Conservation (phyloP, 2,113 vertebrate genomes). For the Neogobius melanostomus region DNA sequence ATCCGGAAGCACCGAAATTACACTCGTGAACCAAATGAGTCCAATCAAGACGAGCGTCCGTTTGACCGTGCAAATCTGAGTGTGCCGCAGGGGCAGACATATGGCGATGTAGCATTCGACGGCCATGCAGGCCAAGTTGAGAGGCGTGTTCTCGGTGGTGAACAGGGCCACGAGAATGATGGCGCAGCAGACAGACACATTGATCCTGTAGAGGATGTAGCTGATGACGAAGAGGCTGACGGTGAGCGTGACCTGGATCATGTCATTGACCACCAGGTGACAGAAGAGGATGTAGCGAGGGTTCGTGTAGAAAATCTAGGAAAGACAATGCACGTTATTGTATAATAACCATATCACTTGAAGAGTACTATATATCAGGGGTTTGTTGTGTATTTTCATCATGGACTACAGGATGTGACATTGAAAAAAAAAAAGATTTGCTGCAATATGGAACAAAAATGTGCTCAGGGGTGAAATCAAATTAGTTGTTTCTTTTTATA, state of each 20-base stretch:
- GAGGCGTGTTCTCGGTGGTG: constrained; percentile 64
- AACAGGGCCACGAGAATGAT: constrained; percentile 36
- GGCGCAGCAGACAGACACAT: constrained; percentile 25
- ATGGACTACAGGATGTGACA: too few species aligned
- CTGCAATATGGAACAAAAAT: too few species aligned
- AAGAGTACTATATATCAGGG: too few species aligned
- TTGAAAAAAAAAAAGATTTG: too few species aligned
- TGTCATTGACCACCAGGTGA: constrained; percentile 70
- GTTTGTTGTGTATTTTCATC: too few species aligned
- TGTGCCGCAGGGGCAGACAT: constrained; percentile 67
- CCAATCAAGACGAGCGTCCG: constrained; percentile 50
- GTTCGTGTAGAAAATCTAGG: constrained; percentile 57
- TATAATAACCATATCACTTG: not conserved
- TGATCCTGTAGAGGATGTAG: constrained; percentile 53
- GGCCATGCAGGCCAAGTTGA: constrained; percentile 75
- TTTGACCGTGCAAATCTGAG: constrained; percentile 63
- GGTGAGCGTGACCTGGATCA: constrained; percentile 59
- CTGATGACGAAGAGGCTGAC: constrained; percentile 54
- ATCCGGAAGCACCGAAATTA: constrained; percentile 54
- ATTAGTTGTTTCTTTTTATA: too few species aligned
- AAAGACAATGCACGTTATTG: not conserved
- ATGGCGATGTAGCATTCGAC: constrained; percentile 74
- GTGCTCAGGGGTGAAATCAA: too few species aligned
- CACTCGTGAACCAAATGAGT: constrained; percentile 58
- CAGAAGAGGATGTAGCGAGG: constrained; percentile 69